Evolutionary conservation across 2,797 vertebrate species (phyloP).

Genomic region (Phataginus tetradactyla): DNA sequence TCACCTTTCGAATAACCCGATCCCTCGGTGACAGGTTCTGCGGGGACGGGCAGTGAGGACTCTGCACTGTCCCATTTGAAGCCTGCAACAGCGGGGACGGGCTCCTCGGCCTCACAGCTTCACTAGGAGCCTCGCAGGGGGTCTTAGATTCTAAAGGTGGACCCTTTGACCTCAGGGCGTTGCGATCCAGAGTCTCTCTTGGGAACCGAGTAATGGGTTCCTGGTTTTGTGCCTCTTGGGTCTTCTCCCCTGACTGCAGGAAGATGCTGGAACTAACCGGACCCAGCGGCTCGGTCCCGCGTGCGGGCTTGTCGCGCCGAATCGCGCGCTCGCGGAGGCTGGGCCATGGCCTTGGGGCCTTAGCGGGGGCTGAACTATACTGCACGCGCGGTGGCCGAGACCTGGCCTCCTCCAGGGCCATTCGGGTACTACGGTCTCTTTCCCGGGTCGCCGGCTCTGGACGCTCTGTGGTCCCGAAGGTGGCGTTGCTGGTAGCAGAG

Average conservation of each 20-base stretch:
- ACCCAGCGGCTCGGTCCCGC: constrained; percentile 68
- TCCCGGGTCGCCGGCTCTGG: neutral
- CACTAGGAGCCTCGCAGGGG: neutral
- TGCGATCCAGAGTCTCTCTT: neutral
- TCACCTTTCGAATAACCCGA: neutral
- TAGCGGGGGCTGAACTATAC: constrained; percentile 59
- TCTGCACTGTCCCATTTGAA: neutral
- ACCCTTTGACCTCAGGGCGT: neutral
- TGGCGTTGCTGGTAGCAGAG: constrained; percentile 69
- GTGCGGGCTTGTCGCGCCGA: constrained; percentile 71
- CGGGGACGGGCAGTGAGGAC: neutral
- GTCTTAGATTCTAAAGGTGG: neutral
- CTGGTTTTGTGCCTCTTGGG: constrained; percentile 9
- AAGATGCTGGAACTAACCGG: constrained; percentile 81
- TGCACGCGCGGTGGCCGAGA: constrained; percentile 46
- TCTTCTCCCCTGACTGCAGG: constrained; percentile 69
- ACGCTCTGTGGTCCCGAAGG: constrained; percentile 57
- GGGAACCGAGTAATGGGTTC: neutral
- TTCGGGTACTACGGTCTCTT: neutral
- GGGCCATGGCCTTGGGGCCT: constrained; percentile 84
- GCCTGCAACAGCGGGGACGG: constrained; percentile 23
- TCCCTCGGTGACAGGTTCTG: constrained; percentile 1
- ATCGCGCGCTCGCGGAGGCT: constrained; percentile 87
- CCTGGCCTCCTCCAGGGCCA: constrained; percentile 22
- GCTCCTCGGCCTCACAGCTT: neutral